Conservation (phyloP, 2,888 invertebrate species). For the Eilema caniola region DNA sequence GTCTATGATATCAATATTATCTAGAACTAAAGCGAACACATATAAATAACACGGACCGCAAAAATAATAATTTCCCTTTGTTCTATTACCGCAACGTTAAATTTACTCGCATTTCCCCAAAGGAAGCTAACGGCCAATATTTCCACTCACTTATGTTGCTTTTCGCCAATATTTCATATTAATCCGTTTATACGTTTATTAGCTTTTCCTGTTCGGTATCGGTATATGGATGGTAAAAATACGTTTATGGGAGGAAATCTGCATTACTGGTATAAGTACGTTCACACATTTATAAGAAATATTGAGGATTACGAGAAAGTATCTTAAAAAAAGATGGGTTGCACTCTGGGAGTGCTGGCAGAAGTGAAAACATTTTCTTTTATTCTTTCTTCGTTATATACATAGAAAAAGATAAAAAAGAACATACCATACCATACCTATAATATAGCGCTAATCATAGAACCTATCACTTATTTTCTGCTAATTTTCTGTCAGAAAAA, state of each 20-base stretch:
- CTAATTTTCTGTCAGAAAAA: too few relatives aligned
- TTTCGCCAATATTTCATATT: constrained; percentile 65
- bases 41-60: constrained; percentile 7
- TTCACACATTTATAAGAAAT: constrained; percentile 4
- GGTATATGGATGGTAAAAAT: constrained; percentile 44
- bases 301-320: constrained; percentile 11
- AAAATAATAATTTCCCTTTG: constrained; percentile 39
- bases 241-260: constrained; percentile 29
- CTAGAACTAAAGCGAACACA: background rate
- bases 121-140: constrained; percentile 54
- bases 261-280: constrained; percentile 26
- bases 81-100: constrained; percentile 43
- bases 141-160: constrained; percentile 59
- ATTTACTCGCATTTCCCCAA: constrained; percentile 45
- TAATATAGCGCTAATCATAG: too few relatives aligned
- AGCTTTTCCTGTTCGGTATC: constrained; percentile 56
- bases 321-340: background rate
- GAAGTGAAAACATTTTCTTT: too few relatives aligned
- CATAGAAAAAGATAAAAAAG: too few relatives aligned
- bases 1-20: background rate
- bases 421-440: too few relatives aligned
- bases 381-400: too few relatives aligned
- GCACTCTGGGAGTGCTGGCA: too few relatives aligned
- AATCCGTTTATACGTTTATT: constrained; percentile 63
- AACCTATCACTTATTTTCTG: too few relatives aligned